Base-by-base conservation (phyloP, 2,888 invertebrate species). In the Pomacea canaliculata region DNA sequence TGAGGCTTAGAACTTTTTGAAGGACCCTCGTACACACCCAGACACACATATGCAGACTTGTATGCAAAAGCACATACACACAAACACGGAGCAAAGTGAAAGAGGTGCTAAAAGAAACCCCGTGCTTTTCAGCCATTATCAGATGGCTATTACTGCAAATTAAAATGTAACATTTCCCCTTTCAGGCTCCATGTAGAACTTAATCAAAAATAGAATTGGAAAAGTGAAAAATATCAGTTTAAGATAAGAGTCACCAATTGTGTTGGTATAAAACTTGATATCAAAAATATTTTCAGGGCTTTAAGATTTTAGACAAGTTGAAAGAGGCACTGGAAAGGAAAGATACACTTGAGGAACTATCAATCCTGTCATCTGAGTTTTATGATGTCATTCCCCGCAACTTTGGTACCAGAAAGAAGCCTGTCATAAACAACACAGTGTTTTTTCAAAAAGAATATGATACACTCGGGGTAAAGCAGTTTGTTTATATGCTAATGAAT, bases 371-470 rank as follows among this genome's bases (percentile, higher is more conserved):
- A 13, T 91, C 89, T 10, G 84, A 84, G 70, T 92, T 92, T 83
- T 92, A 90, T 86, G 92, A 91, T 0, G 82, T 89, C 10, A 90
- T 92, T 71, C 92, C 92, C 3, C 92, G 92, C 81, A 84, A 88
- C 80, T 92, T 92, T 84, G 91, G 91, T 8, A 85, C 91, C 23
- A 83, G 69, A 56, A 77, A 87, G 19, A 91, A 91, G 4, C 89
- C 91, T 5, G 80, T 86, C 5, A 89, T 92, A 23, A 71, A 80
- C 51, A 83, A 81, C 48, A 69, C 82, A 10, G 90, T 89, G 77
- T 72, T 78, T 7, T 80, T 92, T 56, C 86, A 89, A 67, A 77
- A 86, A 71, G 92, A 91, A 83, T 90, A 90, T 85, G 91, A 92
- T 78, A 91, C 91, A 89, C 84, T 92, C 56, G 77, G 90, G 79